These are phyloP conservation scores for Andricus curvator DNA, from an alignment of 2,888 invertebrate species.

Conservation along the genomic window DNA sequence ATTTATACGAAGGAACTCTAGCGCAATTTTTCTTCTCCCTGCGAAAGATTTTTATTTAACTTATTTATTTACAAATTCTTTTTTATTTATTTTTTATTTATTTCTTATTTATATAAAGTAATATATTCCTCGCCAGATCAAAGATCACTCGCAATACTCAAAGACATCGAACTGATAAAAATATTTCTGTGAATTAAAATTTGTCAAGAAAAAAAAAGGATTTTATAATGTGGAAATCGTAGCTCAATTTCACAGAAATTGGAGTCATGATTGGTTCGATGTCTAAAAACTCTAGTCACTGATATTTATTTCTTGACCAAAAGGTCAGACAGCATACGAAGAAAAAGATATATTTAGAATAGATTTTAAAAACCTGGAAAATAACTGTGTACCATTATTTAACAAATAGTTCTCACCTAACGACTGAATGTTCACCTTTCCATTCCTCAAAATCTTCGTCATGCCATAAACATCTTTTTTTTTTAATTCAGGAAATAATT, in stretches of 20 bases:
- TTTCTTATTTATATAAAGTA: conserved; percentile 10
- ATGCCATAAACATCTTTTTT: conserved; percentile 1
- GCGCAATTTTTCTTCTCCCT: neutral
- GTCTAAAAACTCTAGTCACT: conserved; percentile 33
- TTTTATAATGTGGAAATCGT: neutral
- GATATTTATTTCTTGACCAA: conserved; percentile 27
- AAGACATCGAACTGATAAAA: conserved; percentile 26
- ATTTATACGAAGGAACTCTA: conserved; percentile 13
- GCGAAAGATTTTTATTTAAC: neutral
- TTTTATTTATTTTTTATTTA: neutral
- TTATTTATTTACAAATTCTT: neutral
- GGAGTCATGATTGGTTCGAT: conserved; percentile 1
- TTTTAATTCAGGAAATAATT: neutral
- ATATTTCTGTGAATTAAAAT: conserved; percentile 8
- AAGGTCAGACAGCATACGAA: conserved; percentile 15
- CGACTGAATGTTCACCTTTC: conserved; percentile 46
- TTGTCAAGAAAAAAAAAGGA: conserved; percentile 2
- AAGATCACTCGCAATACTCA: conserved; percentile 33
- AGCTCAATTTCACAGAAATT: conserved; percentile 20
- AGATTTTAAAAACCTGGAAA: conserved; percentile 26
- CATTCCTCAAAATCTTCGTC: neutral
- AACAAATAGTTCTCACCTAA: conserved; percentile 45
- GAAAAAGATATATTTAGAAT: conserved; percentile 9
- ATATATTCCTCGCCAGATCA: conserved; percentile 2
- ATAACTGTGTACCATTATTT: conserved; percentile 45